A percentile compares a stretch with the other conserved stretches of the same genome.
These are phyloP conservation scores for Ammospiza maritima DNA, from an alignment of 2,797 vertebrate genomes.

Conservation along the genomic window DNA sequence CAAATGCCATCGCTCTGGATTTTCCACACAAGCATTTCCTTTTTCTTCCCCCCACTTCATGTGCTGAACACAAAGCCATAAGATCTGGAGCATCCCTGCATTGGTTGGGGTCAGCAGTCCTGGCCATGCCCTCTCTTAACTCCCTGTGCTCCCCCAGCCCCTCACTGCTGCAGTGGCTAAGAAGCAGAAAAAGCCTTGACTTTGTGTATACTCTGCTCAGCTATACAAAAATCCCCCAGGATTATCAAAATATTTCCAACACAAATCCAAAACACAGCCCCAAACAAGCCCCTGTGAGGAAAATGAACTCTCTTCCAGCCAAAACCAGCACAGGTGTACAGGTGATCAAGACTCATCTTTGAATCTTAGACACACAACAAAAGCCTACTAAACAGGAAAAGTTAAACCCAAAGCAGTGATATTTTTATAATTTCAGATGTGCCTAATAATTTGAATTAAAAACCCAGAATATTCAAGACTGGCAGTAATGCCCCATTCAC, in stretches of 20 bases:
- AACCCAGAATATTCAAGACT: not conserved
- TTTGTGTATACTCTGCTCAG: not conserved
- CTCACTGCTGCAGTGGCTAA: rapidly evolving
- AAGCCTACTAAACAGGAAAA: not conserved
- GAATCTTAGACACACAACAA: not conserved
- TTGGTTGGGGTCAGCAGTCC: not conserved
- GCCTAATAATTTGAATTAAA: not conserved
- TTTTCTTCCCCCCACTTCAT: not conserved
- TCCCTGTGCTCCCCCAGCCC: not conserved
- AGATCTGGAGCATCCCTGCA: not conserved
- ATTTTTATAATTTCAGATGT: not conserved
- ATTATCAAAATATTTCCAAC: not conserved
- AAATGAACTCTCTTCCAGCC: not conserved
- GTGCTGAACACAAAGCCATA: not conserved
- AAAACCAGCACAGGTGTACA: not conserved
- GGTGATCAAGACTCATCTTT: not conserved
- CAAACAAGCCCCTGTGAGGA: not conserved
- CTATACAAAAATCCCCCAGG: not conserved
- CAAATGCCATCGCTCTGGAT: not conserved
- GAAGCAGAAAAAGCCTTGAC: not conserved
- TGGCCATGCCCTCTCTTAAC: rapidly evolving
- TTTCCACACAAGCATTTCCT: not conserved
- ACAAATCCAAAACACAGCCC: not conserved
- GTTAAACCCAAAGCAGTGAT: not conserved
- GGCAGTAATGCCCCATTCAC: not conserved